Evolutionary conservation across 2,888 invertebrate species (phyloP), one percentile per base, ranked within the genome.

Genomic region (Microctonus brassicae): DNA sequence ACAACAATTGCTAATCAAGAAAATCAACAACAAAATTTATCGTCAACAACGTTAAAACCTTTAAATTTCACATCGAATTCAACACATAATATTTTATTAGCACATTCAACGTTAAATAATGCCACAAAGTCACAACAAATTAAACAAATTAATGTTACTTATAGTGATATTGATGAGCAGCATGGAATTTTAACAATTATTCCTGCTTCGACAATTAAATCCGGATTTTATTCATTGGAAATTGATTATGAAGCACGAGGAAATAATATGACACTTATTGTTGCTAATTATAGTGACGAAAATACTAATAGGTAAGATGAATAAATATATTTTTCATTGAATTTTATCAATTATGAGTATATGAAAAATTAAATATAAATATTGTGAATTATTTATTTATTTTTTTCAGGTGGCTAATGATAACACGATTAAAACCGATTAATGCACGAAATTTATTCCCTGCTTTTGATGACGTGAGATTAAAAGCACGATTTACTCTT

Each of bases 401-500:
- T 36, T n/a, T 69, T 61, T 52, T 2, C 36, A 85, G 84, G 57
- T 78, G 79, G 80, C 39, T 81, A 20, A 73, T 83, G 74, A 79
- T 77, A 3, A 80, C 79, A 47, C 78, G 69, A 39, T 57, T 81
- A 29, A 83, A 80, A 52, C 80, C 79, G 2, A 70, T 73, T 10
- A 80, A 76, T 9, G 79, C 83, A 4, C 74, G 78, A 11, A 73
- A 76, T 5, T 77, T 84, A n/a, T 81, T 86, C 53, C 86, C 86
- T 0, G 62, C 80, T 36, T 82, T 95, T 83, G 94, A 95, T 81
- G 94, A 95, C 81, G 93, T 94, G 0, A 91, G 91, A 11, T 91
- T 93, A 82, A 94, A 94, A 88, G 93, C 95, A 13, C 90, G 90
- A 75, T 95, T 95, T 85, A 91, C 92, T 81, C 91, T 95, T 80